Evolutionary conservation across 2,797 vertebrate species (phyloP), one percentile per base, ranked within the genome.

Genomic region (Babyrousa celebensis): DNA sequence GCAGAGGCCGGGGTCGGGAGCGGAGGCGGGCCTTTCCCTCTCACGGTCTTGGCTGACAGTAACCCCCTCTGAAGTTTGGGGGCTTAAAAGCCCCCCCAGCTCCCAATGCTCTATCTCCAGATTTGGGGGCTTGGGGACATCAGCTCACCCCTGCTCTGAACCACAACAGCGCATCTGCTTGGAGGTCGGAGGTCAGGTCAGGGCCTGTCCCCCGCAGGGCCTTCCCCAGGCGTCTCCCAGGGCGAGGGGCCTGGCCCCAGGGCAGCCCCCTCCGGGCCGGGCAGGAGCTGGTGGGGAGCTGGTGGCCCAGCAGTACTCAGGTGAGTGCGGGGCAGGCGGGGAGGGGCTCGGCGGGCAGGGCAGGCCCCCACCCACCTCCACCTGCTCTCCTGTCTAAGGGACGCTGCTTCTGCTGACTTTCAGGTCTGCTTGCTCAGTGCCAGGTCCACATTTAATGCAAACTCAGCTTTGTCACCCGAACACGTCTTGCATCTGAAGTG

Each of bases 11-110:
- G 36, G 36, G 9, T 12, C 11, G 18, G 32, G 29, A 8, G 52
- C 1, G 20, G 6, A 3, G 12, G 18, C 18, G 3, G 1, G 23
- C 78, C 21, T 25, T 11, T 1, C 21, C 25, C 4, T 58, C 17
- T 20, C 14, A 11, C 5, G 1, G 1, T n/a, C 78, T 62, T 60
- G 3, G 56, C 78, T 17, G 3, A 0, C 3, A 15, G 11, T 3
- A 11, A 62, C 40, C 21, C 1, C 0, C 78, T 32, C 36, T 32
- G 4, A 14, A 36, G 12, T 36, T 36, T 18, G 14, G 21, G 20
- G 23, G 67, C 67, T 58, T 70, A 36, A 12, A 70, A 36, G 5
- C 23, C 1, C 11, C 18, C 32, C 21, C 23, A 1, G 5, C 16
- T n/a, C 9, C 29, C 2, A 4, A 12, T 43, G 25, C 52, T 79